Base-by-base conservation (phyloP, 1,140 invertebrate species). In the Teleogryllus occipitalis region DNA sequence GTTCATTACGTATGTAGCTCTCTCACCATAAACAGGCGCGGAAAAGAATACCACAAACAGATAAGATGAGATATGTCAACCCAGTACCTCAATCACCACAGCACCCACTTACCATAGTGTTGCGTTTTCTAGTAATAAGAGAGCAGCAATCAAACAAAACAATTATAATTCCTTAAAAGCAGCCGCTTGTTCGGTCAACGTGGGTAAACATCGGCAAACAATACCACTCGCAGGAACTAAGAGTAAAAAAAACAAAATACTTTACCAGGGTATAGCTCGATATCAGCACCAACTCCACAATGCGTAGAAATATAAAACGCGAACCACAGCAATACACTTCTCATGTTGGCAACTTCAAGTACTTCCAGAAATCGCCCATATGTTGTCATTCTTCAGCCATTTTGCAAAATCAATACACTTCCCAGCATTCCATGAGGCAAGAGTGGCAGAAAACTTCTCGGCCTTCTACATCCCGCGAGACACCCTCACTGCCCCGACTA, bases 391-490 rank as follows among this genome's bases (percentile, higher is more conserved):
- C 76, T 48, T 77, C 48, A 21, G 76, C 76, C 76, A 77, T 77
- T 77, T 77, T 77, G 76, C 46, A 77, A 77, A 77, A 77, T 77
- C 76, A 77, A 77, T 77, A 77, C 76, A 77, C 76, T 77, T 48
- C 76, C 76, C 76, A 77, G 76, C 4, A 21, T 77, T 77, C 76
- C 76, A 77, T 48, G 47, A 54, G 15, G 7, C 47, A 48, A 77
- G 8, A 22, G 48, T 48, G 21, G 76, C 47, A 77, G 46, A 77
- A 48, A 21, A 21, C 76, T 10, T 21, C 7, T 48, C 47, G 47
- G 18, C 48, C 54, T 65, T 65, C 54, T 65, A 65, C 54, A 65
- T 8, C 47, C 22, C 18, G 14, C 76, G 76, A 39, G 47, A 48
- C 54, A 65, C 48, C 18, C 15, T 48, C 76, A 77, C 76, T 77